Evolutionary conservation across 1,140 invertebrate genomes (phyloP).

Genomic region (Magallana angulata): DNA sequence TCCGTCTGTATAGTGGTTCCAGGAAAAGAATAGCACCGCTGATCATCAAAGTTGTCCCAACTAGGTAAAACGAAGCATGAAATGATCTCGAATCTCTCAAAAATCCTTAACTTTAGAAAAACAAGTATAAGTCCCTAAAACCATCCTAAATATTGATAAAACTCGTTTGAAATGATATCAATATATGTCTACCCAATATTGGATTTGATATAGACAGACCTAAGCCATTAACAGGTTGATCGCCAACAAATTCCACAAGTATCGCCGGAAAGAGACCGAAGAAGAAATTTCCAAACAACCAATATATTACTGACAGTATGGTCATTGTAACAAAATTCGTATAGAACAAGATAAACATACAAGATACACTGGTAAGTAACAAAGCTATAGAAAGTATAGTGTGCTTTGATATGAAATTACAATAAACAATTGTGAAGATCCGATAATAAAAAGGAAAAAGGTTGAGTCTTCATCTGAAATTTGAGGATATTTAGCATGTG

Average conservation of each 20-base stretch:
- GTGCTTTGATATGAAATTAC: neutral
- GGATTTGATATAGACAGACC: neutral
- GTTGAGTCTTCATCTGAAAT: neutral
- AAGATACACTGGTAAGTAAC: neutral
- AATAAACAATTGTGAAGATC: neutral
- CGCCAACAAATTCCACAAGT: constrained; percentile 3
- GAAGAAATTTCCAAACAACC: neutral
- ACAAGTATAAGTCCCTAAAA: too few species aligned
- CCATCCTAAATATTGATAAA: too few species aligned
- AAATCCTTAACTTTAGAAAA: neutral
- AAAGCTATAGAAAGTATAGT: neutral
- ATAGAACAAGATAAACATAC: neutral
- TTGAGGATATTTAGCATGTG: constrained; percentile 20
- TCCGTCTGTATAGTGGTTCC: neutral
- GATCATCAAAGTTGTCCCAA: neutral
- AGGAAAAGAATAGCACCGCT: neutral
- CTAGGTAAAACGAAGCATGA: neutral
- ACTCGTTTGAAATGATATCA: too few species aligned
- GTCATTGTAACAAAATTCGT: neutral
- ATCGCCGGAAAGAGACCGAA: neutral
- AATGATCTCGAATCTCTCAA: neutral
- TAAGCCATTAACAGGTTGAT: constrained; percentile 1
- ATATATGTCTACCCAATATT: neutral
- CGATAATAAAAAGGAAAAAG: neutral
- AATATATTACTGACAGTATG: neutral